Evolutionary conservation across 2,797 vertebrate species (phyloP), one percentile per base, ranked within the genome.

Genomic region (Danio jaintianensis): DNA sequence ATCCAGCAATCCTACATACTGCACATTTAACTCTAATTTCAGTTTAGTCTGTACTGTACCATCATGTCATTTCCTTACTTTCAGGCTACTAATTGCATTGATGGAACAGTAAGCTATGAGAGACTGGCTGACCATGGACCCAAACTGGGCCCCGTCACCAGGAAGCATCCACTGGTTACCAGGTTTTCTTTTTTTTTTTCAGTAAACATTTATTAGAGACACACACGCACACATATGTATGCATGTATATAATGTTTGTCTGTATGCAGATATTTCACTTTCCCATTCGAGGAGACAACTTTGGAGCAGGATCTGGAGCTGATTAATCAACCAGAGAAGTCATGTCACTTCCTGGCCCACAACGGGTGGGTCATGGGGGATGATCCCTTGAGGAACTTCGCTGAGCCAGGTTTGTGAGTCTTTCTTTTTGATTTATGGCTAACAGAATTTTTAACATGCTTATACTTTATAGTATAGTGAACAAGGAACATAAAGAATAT

Each of bases 321-420:
- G 86, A 92, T 98, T 66, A 89, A 97, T 80, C 87, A 94, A 56
- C 94, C 95, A 7, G 93, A 95, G 61, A 96, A 96, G 90, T 91
- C 88, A 1, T 94, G 94, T 86, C 94, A 96, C 87, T 96, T 98
- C 87, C 92, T 99, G 93, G 97, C 97, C 63, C 94, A 96, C 90
- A 99, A 99, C 1, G 98, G 98, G n/a, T 99, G 98, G 98, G 98
- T 99, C 86, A 99, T 99, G 97, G 94, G 92, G 0, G 98, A 99
- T 40, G 96, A 99, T 85, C 98, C 98, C 11, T 93, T 99, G 62
- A 94, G 92, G 76, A 99, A 99, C 90, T 99, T 99, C 83, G 98
- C 98, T 59, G 97, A 98, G 73, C 95, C 96, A 85, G 97, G 97
- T 98, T 36, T 47, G 29, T 0, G 4, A 29, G 52, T 45, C 13